phyloP scores from a whole-genome alignment of 2,113 vertebrate genomes.

The Oryzias javanicus region DNA sequence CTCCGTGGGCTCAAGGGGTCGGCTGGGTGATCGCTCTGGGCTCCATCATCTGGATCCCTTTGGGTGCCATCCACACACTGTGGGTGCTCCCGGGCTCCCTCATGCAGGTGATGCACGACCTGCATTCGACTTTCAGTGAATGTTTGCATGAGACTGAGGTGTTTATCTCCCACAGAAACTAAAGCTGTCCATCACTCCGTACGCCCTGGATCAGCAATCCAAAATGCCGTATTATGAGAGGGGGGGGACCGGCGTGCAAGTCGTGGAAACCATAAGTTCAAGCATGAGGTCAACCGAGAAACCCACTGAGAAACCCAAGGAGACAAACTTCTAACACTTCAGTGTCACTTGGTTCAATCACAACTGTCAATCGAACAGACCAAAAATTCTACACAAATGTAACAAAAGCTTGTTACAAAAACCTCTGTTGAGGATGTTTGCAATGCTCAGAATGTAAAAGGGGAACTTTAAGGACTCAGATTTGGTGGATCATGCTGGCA shows the following conservation, averaged over 20 bases:
- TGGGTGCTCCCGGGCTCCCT: slow-evolving; percentile 74
- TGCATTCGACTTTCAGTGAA: not conserved
- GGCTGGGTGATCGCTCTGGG: slow-evolving; percentile 76
- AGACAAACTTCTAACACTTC: slow-evolving; percentile 57
- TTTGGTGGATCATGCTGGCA: too few species aligned
- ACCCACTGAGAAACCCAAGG: slow-evolving; percentile 39
- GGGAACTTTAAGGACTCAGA: too few species aligned
- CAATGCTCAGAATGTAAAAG: slow-evolving; percentile 1
- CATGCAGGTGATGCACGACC: slow-evolving; percentile 55
- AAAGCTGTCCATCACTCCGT: slow-evolving; percentile 67
- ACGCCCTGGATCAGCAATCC: slow-evolving; percentile 44
- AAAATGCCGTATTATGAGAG: slow-evolving; percentile 49
- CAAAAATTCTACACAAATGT: slow-evolving; percentile 7
- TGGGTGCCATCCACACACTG: slow-evolving; percentile 74
- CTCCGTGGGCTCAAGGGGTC: slow-evolving; percentile 76
- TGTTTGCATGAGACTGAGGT: not conserved
- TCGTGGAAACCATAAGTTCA: slow-evolving; percentile 34
- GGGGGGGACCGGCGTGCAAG: slow-evolving; percentile 15
- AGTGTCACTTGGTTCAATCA: slow-evolving; percentile 12
- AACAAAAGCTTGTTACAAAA: slow-evolving; percentile 2
- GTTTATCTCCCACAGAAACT: slow-evolving; percentile 64
- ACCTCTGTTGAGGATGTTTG: slow-evolving; percentile 26
- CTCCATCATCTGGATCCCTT: slow-evolving; percentile 81
- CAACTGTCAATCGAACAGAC: not conserved
- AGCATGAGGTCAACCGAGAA: slow-evolving; percentile 36